Evolutionary conservation across 2,888 invertebrate genomes (phyloP).

Genomic region (Ferrisia virgata): DNA sequence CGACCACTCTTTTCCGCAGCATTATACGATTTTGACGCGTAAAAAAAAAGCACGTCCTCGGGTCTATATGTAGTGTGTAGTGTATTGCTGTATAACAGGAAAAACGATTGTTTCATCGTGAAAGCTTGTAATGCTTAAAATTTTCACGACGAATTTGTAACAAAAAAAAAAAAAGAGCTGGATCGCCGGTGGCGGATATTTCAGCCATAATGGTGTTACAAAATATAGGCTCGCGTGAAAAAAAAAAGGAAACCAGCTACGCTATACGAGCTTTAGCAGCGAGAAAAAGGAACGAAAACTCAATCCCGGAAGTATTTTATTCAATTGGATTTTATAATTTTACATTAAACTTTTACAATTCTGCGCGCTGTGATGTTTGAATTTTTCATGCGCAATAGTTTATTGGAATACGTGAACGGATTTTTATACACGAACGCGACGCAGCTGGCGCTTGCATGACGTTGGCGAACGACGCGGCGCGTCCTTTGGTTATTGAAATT

Average conservation of each 20-base stretch:
- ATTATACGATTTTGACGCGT: not conserved
- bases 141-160: not conserved
- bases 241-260: no score
- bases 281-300: not conserved
- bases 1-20: not conserved
- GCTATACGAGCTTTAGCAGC: no score
- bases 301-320: constrained; percentile 25
- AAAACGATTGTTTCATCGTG: not conserved
- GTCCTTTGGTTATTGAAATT: not conserved
- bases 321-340: constrained; percentile 18
- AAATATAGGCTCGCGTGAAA: not conserved
- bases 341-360: constrained; percentile 20
- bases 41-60: not conserved
- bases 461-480: not conserved
- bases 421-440: not conserved
- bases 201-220: not conserved
- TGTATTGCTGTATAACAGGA: no score
- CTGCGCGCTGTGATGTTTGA: constrained; percentile 14
- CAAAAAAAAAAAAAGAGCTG: not conserved
- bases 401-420: constrained; percentile 20
- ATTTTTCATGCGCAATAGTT: constrained; percentile 16
- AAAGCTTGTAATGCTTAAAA: not conserved
- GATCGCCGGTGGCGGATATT: not conserved
- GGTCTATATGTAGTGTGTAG: not conserved
- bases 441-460: no score